Percentiles rank a stretch among this genome's conserved stretches.
Evolutionary conservation across 2,113 vertebrate genomes (phyloP).

Genomic region (Melanostigma gelatinosum): DNA sequence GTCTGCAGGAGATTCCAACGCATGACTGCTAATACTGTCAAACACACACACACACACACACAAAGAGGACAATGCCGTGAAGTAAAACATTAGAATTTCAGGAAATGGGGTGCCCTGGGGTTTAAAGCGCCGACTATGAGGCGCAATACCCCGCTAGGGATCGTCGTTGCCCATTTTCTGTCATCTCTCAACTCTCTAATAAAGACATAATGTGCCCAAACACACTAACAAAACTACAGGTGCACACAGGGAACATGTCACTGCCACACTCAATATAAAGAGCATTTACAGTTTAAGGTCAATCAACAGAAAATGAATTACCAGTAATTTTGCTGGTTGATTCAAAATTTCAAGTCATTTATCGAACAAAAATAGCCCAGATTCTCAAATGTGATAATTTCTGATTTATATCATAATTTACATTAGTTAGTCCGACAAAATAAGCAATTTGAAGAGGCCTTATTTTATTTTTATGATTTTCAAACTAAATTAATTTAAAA

Average conservation of each 20-base stretch:
- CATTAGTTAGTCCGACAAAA: not conserved
- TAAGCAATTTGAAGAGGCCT: not conserved
- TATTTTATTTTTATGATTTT: not conserved
- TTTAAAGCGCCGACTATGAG: not conserved
- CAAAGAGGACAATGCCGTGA: not conserved
- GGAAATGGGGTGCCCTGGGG: not conserved
- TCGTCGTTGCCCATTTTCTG: not conserved
- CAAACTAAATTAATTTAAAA: not conserved
- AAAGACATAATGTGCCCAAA: not conserved
- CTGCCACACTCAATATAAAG: not conserved
- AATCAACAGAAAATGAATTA: not conserved
- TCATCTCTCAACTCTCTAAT: not conserved
- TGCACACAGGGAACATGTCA: not conserved
- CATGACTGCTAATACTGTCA: slow-evolving; percentile 39
- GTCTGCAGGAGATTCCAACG: slow-evolving; percentile 52
- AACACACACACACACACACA: not conserved
- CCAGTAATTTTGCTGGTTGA: not conserved
- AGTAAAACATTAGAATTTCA: not conserved
- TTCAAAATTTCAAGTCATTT: not conserved
- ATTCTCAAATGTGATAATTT: not conserved
- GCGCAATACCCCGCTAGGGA: not conserved
- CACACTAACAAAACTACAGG: not conserved
- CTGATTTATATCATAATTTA: not conserved
- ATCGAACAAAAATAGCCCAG: not conserved
- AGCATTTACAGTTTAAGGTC: no score